Base-by-base conservation (phyloP, 2,113 vertebrate species). In the Pampusana beccarii region DNA sequence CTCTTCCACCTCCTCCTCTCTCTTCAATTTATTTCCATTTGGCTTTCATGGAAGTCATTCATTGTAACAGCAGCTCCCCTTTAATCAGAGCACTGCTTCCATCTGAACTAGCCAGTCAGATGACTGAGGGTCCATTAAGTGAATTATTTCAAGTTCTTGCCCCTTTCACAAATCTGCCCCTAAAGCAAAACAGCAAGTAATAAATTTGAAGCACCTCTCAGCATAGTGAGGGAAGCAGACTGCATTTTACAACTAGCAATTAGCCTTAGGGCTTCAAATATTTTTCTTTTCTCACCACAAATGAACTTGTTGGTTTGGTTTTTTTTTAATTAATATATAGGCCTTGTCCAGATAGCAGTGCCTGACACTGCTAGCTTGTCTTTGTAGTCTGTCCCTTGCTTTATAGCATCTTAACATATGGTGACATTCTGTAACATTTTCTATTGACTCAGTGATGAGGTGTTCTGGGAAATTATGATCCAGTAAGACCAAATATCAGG, bases 171-270 rank as follows among this genome's bases (percentile, higher is more conserved):
- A 78, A 58, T 77, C 57, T 87, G 53, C 31, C 48, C 51, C 40
- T 95, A 91, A 81, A 96, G 69, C 82, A 81, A 57, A 29, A 56
- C 24, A 84, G 19, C 13, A 25, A 48, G 42, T 77, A 77, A 75
- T 92, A 93, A 61, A 92, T 93, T 79, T 90, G 34, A 81, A 88
- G 54, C 4, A 4, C 34, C 40, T 94, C 33, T 95, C 64, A 77
- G 50, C 80, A 8, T 44, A 33, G 24, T 73, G 13, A 95, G 15
- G 79, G 57, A 94, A 95, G 53, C 29, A 91, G 92, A 38, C 70
- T 81, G 51, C 16, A 72, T 28, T 97, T 97, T 90, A 92, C 24
- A 94, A 84, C 44, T n/a, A 92, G 60, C 50, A 92, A 89, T 94
- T 94, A 96, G 72, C 95, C 64, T 90, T 21, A 61, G 50, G 71